Base-by-base conservation (phyloP, 2,888 invertebrate species). In the Argyresthia goedartella region DNA sequence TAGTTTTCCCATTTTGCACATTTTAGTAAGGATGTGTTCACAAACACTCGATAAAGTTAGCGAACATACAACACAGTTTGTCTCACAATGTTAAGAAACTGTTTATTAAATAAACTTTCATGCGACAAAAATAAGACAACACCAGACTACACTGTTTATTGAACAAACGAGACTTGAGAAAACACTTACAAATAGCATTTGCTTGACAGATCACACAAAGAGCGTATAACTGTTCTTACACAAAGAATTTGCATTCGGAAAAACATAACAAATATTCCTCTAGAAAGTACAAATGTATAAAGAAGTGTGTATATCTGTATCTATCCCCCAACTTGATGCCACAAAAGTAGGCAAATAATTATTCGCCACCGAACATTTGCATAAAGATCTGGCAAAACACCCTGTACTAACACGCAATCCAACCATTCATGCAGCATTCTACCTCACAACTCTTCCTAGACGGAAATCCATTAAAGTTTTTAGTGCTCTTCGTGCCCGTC, bases 391-490 rank as follows among this genome's bases (percentile, higher is more conserved):
- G 14, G 44, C 44, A 15, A 44, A 44, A 44, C 15, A 44, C 44
- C 15, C 44, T 44, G 44, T 44, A 14, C 14, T 9, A 15, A 15
- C 44, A 51, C 57, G 54, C 55, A 54, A 59, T 59, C 70, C 55
- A 45, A 52, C 58, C 57, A 57, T 57, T 53, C 44, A 14, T 2
- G 54, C 50, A 43, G 52, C 49, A 53, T 39, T 53, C 50, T 50
- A 56, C 56, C 16, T 13, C n/a, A 55, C 60, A 64, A 62, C 60
- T 62, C 61, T 59, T 60, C 56, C 57, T 57, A 61, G 62, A 64
- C 67, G 70, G 71, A 76, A 71, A 63, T 73, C 65, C 76, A 78
- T 79, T 79, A 72, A 71, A 67, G 73, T 71, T 72, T 39, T 66
- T 61, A 63, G 65, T 66, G 58, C 63, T 64, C 67, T 64, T 66